Percentiles rank a stretch among this genome's conserved stretches.
Evolutionary conservation across 37 sponge, comb jelly and placozoan species (phyloP).

Genomic region (Chondrilla cf. caribensis): DNA sequence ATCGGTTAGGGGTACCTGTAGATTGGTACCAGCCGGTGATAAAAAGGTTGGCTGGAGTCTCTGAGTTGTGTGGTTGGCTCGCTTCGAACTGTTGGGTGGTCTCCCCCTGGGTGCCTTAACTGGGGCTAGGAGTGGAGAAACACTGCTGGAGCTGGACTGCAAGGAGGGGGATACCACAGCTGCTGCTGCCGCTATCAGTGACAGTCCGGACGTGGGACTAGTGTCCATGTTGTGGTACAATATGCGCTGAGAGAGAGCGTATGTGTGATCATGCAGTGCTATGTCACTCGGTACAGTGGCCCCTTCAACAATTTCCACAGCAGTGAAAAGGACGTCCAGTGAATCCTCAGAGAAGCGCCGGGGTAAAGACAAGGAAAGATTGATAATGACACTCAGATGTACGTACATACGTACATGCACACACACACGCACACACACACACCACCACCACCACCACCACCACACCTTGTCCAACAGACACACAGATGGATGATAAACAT

Average conservation of each 20-base stretch:
- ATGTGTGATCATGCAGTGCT: conserved; percentile 80
- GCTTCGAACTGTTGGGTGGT: conserved; percentile 64
- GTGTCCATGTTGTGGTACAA: conserved; percentile 51
- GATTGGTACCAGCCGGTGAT: conserved; percentile 66
- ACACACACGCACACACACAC: background rate
- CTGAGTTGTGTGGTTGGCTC: conserved; percentile 32
- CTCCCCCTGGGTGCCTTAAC: conserved; percentile 79
- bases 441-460: no score
- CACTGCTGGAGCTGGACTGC: conserved; percentile 23
- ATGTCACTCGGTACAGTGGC: conserved; percentile 55
- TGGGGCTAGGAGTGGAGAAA: conserved; percentile 35
- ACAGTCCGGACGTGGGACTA: conserved; percentile 67
- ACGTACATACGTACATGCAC: background rate
- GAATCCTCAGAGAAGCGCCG: conserved; percentile 37
- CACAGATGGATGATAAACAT: no score
- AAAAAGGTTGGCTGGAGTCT: conserved; percentile 63
- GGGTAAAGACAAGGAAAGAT: background rate
- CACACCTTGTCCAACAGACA: no score
- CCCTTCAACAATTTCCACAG: conserved; percentile 63
- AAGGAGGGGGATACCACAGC: conserved; percentile 83
- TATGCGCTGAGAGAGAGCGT: conserved; percentile 43
- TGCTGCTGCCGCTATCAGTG: conserved; percentile 83
- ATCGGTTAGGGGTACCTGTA: conserved; percentile 55
- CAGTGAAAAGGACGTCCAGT: conserved; percentile 59
- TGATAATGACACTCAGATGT: background rate